Evolutionary conservation across 23 tunicate species (phyloP), one percentile per base, ranked within the genome.

Genomic region (Botrylloides violaceus): DNA sequence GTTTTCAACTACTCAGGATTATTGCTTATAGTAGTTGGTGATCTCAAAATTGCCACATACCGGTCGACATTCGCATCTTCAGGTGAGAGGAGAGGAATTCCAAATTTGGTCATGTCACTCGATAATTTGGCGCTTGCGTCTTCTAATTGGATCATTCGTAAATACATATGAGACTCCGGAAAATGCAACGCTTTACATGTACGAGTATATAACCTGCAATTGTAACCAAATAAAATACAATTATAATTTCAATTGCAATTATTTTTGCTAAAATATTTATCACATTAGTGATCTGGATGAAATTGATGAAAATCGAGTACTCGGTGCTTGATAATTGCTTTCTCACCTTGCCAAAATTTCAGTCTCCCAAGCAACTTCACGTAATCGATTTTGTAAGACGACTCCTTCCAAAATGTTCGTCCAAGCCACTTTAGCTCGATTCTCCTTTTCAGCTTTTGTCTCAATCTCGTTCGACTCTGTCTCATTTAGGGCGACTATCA

Each of bases 11-110:
- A n/a, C n/a, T n/a, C n/a, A n/a, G n/a, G n/a, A n/a, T n/a, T n/a
- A n/a, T n/a, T n/a, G n/a, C n/a, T n/a, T n/a, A n/a, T n/a, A n/a
- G n/a, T n/a, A n/a, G n/a, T n/a, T n/a, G n/a, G n/a, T n/a, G n/a
- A n/a, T n/a, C n/a, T n/a, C n/a, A n/a, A n/a, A n/a, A n/a, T n/a
- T n/a, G n/a, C 5, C 28, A 21, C 79, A 2, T 22, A 88, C 96
- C 96, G 77, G 77, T 88, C 96, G 22, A 83, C 80, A 60, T 59
- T 81, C 48, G 70, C 71, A 21, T 88, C 96, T 60, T 88, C 87
- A 3, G 84, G 86, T 19, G 77, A 61, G 53, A 81, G 81, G 53
- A 70, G 64, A 9, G 73, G 48, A 20, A 71, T 29, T 47, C 55
- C 66, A 3, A 81, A 70, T 12, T 84, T 84, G 15, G 76, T 70